Base-by-base conservation (phyloP, 2,797 vertebrate genomes). In the Notolepis coatsorum region DNA sequence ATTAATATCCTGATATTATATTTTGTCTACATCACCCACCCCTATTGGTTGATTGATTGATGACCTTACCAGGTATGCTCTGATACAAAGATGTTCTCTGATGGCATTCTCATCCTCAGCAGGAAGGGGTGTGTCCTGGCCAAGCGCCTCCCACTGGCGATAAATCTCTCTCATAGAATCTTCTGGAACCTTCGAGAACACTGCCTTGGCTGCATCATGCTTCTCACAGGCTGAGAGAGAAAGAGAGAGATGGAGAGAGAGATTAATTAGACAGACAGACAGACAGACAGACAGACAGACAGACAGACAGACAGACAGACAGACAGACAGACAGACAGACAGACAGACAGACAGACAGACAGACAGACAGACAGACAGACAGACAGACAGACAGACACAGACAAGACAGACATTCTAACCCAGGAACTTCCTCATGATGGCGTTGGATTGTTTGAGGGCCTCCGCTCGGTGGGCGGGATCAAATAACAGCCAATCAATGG, bases 381-480 rank as follows among this genome's bases (percentile, higher is more conserved):
- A 12, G 5, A 28, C 25, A 61, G 21, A 35, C 53, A 56, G 31
- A 21, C 38, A 31, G 12, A 17, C 82, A 88, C 7, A 5, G 7
- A n/a, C 25, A 38, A 23, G 15, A 12, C 24, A 2, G 7, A 35
- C 41, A 17, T 6, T 7, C 31, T 6, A 1, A 96, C 98, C 97
- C 75, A 99, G 88, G 69, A 99, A 98, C 79, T 94, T 98, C 84
- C 98, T 96, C 95, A 99, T 99, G 86, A 99, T 99, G 38, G 95
- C 96, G 65, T 99, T 99, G 91, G 97, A 98, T 87, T 99, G 98
- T 71, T 97, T 98, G 1, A 99, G 90, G 30, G 96, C 93, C 86
- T 99, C 98, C 0, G 96, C 94, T 45, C 97, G 93, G 80, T 99
- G 96, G 35, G 94, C 90, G 13, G 96, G 93, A 85, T 99, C 95